Evolutionary conservation across 2,888 invertebrate genomes (phyloP), one percentile per base, ranked within the genome.

Genomic region (Pterostichus madidus): DNA sequence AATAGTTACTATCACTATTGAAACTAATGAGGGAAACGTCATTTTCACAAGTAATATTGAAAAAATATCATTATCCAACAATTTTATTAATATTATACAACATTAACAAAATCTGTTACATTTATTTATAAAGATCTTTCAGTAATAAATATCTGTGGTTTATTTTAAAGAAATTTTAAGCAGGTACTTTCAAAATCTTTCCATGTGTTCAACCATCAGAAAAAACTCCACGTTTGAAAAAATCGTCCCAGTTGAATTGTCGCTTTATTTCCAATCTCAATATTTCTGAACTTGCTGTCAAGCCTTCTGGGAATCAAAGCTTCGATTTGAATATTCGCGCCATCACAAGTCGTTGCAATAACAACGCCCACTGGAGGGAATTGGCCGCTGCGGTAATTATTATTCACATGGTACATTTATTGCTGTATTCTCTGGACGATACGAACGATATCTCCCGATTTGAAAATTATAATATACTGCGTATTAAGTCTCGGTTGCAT

Each of bases 341-440:
- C 68, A 80, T 79, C 79, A 79, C 39, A 35, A 64, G 44, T 61
- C 68, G 71, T 35, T 46, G 39, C 61, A n/a, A 56, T 80, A 71
- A 80, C 71, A 53, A 39, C 52, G 8, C 80, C 80, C 80, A 52
- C 13, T n/a, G 73, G 80, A 56, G 35, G 68, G 52, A n/a, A 13
- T n/a, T 52, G 31, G 52, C 13, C 39, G 35, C 80, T 44, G 5
- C 68, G 52, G 71, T 71, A 80, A 80, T 80, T 80, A 80, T 80
- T 80, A 80, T 80, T 80, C 80, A 80, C 80, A 80, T 71, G 80
- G 52, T 71, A 80, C 80, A 80, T 71, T 80, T 80, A 80, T 80
- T 71, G 71, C 71, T 49, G n/a, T 13, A 15, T 53, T 49, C 80
- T 68, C 80, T 53, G 35, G 80, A 52, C 44, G 39, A 71, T 71